These are phyloP conservation scores for Alviniconcha marisindica DNA, from an alignment of 1,140 invertebrate species.

Conservation along the genomic window DNA sequence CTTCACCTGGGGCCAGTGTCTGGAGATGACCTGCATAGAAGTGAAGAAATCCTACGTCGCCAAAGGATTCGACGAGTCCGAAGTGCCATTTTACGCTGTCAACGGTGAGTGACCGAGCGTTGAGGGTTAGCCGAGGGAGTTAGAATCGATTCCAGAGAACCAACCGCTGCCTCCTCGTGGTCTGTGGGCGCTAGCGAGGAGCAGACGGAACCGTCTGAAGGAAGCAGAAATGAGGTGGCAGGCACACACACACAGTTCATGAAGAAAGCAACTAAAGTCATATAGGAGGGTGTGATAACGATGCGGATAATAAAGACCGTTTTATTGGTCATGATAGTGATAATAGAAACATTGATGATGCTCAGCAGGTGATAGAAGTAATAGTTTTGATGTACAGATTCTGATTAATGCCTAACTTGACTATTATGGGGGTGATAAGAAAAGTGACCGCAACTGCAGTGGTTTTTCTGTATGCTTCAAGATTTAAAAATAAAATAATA, in stretches of 20 bases:
- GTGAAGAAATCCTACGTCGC: conserved; percentile 53
- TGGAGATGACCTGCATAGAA: conserved; percentile 58
- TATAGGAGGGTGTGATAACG: no score
- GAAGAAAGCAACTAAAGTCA: no score
- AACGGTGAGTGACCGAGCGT: conserved; percentile 33
- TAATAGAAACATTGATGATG: no score
- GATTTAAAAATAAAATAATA: no score
- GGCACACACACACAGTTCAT: not conserved
- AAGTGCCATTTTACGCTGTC: conserved; percentile 35
- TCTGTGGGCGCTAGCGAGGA: not conserved
- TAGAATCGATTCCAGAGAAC: conserved; percentile 33
- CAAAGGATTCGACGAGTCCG: conserved; percentile 34
- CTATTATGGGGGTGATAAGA: no score
- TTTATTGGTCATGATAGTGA: no score
- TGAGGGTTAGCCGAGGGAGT: conserved; percentile 17
- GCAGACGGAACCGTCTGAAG: conserved; percentile 24
- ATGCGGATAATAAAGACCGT: no score
- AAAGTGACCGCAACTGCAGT: no score
- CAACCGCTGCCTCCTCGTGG: conserved; percentile 12
- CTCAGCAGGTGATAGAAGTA: no score
- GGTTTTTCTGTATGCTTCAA: no score
- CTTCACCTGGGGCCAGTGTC: conserved; percentile 48
- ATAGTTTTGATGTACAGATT: no score
- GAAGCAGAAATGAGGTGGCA: not conserved
- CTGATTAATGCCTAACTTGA: no score